Conservation (phyloP, 2,113 vertebrate species). For the Cyprinodon brontotheroides region DNA sequence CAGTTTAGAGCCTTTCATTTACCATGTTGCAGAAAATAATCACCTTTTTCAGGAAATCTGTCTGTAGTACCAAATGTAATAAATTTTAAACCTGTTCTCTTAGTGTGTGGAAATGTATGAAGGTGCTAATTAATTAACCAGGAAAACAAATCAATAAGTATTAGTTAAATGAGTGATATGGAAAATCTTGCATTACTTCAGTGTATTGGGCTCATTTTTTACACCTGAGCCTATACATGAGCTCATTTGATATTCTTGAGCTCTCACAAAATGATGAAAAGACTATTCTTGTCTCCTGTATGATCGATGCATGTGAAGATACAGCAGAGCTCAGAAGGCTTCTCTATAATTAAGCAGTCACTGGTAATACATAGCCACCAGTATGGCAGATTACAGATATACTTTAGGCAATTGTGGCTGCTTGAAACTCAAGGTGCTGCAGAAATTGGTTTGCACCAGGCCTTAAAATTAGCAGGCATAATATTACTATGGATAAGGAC, state of each 20-base stretch:
- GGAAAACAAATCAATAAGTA: slow-evolving; percentile 12
- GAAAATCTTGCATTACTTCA: slow-evolving; percentile 25
- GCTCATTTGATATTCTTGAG: slow-evolving; percentile 51
- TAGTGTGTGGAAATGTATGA: slow-evolving; percentile 23
- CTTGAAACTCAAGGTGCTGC: slow-evolving; percentile 35
- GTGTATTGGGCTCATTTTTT: slow-evolving; percentile 20
- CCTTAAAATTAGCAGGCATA: slow-evolving; percentile 14
- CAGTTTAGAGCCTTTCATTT: slow-evolving; percentile 60
- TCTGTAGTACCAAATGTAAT: slow-evolving; percentile 33
- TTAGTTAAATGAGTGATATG: slow-evolving; percentile 7
- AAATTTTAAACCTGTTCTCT: slow-evolving; percentile 31
- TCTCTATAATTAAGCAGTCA: slow-evolving; percentile 74
- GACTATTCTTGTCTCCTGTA: slow-evolving; percentile 61
- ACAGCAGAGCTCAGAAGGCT: slow-evolving; percentile 49
- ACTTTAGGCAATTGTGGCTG: slow-evolving; percentile 41
- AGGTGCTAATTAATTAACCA: slow-evolving; percentile 15
- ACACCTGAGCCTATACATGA: slow-evolving; percentile 15
- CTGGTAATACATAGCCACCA: slow-evolving; percentile 69
- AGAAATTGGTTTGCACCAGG: slow-evolving; percentile 59
- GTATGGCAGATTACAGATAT: slow-evolving; percentile 55
- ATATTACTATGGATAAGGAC: slow-evolving; percentile 19
- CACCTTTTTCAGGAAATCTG: slow-evolving; percentile 44
- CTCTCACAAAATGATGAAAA: slow-evolving; percentile 31
- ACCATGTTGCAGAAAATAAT: slow-evolving; percentile 57
- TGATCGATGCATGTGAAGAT: slow-evolving; percentile 66